phyloP scores from a whole-genome alignment of 2,797 vertebrate genomes.

The Mycteria americana region DNA sequence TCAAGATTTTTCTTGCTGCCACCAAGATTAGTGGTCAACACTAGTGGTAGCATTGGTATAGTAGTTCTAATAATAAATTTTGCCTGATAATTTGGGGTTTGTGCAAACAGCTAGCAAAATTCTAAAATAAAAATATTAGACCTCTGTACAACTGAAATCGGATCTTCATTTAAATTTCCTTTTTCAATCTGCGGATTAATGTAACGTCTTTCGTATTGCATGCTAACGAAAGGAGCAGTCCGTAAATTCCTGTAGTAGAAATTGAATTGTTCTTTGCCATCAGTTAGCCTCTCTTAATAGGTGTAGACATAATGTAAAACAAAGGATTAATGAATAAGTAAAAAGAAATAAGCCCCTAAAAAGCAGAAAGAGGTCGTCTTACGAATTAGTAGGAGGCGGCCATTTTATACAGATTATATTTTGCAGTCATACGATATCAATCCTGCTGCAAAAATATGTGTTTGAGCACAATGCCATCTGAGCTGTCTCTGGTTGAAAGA shows the following conservation, averaged over 20 bases:
- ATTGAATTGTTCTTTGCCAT: not conserved
- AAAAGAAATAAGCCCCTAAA: not conserved
- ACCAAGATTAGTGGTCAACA: not conserved
- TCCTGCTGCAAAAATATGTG: not conserved
- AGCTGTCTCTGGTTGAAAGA: not conserved
- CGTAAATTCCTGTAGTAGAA: not conserved
- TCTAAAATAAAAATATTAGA: not conserved
- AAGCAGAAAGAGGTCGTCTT: not conserved
- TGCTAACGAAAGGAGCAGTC: not conserved
- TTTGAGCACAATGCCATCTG: too few relatives aligned
- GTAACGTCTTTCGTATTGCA: not conserved
- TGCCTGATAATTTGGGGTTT: not conserved
- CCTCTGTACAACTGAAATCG: not conserved
- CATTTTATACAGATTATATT: not conserved
- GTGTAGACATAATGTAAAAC: not conserved
- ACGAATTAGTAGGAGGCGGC: not conserved
- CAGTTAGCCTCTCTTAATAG: too few relatives aligned
- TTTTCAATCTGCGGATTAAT: not conserved
- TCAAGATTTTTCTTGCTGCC: not conserved
- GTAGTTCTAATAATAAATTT: not conserved
- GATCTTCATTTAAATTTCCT: not conserved
- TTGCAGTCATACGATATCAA: not conserved
- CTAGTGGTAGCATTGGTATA: not conserved
- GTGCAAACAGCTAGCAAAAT: not conserved
- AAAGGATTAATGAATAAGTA: not conserved